Evolutionary conservation across 2,797 vertebrate species (phyloP), one percentile per base, ranked within the genome.

Genomic region (Eleutherodactylus coqui): DNA sequence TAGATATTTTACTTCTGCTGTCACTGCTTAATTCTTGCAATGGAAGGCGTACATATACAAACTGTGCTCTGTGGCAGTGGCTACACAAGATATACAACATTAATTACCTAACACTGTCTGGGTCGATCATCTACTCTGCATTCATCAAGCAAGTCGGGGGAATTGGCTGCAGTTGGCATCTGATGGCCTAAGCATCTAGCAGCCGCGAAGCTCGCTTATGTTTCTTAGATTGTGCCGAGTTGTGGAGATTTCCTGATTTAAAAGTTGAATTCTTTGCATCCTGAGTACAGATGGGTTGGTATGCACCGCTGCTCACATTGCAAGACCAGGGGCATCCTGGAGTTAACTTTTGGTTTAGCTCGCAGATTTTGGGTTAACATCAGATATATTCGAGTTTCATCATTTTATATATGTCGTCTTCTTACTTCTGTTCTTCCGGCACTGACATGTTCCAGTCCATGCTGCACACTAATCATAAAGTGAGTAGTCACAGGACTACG

Each of bases 21-120:
- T 82, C 87, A 72, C 82, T 60, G 62, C 85, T 82, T 86, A 43
- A 87, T 86, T 34, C 16, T 89, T 82, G 2, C 29, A 51, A 41
- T 53, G 43, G 55, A 53, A 36, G 77, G 38, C 11, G 53, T 70
- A 64, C 76, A 84, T 79, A 87, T 75, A 75, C 55, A 84, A 75
- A 62, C 24, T 27, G 51, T 67, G 55, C 85, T 76, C 49, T 43
- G 43, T 75, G 32, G n/a, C 58, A 73, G 36, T 32, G 32, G 72
- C 79, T 67, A 72, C 84, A 72, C 70, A 60, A 86, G 78, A 81
- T 47, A 86, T 76, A 82, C 77, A 86, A 82, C 70, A 82, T 82
- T 86, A 82, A 86, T 86, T 82, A 82, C 53, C 79, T 76, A 67
- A 75, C 78, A 49, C 69, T 43, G 58, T 76, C 51, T 86, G 67